Conservation (phyloP, 2,797 vertebrate genomes). For the Thunnus albacares region DNA sequence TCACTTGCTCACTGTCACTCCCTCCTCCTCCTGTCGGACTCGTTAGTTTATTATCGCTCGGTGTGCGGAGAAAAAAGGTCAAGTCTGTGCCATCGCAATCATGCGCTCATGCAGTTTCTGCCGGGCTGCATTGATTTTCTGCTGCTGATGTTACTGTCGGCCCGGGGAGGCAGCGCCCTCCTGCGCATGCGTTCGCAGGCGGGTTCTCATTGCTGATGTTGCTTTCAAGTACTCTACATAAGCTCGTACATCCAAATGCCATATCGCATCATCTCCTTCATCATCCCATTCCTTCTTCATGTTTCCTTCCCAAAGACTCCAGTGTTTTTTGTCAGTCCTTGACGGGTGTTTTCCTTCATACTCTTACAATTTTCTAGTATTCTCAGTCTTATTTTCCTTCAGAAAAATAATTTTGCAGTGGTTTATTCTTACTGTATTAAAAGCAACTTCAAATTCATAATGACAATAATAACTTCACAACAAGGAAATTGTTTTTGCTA, state of each 20-base stretch:
- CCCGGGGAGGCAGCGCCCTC: background rate
- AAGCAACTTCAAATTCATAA: background rate
- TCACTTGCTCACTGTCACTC: background rate
- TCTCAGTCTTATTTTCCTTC: background rate
- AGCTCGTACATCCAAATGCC: conserved; percentile 13
- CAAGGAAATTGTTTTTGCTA: background rate
- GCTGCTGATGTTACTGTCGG: conserved; percentile 28
- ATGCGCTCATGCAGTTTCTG: conserved; percentile 26
- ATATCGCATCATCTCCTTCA: too few species aligned
- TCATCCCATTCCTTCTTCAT: background rate
- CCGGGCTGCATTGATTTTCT: conserved; percentile 45
- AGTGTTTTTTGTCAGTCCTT: too few species aligned
- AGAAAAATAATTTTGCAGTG: rapidly evolving
- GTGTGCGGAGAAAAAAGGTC: background rate
- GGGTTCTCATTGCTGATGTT: conserved; percentile 38
- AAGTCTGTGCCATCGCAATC: conserved; percentile 28
- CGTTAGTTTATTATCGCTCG: background rate
- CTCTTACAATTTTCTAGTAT: too few species aligned
- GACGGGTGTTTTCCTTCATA: too few species aligned
- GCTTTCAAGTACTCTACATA: conserved; percentile 31
- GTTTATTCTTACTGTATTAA: background rate
- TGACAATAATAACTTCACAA: background rate
- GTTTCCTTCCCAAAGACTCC: background rate
- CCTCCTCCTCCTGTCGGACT: background rate
- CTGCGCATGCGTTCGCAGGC: conserved; percentile 81